Base-by-base conservation (phyloP, 2,113 vertebrate genomes). In the Accipiter virgatus region DNA sequence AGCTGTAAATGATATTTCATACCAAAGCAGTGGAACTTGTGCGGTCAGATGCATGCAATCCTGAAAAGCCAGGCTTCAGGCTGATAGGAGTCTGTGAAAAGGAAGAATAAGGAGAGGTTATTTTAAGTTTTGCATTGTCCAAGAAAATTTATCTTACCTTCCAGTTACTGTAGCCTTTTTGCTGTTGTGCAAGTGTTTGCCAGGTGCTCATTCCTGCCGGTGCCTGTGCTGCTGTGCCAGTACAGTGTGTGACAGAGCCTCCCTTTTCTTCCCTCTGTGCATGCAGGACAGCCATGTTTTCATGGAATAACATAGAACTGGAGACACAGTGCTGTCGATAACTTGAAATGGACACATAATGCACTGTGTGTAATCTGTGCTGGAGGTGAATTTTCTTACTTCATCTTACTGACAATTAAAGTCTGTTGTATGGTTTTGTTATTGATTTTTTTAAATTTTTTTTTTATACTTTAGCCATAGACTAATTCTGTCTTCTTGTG, bases 181-280 rank as follows among this genome's bases (percentile, higher is more conserved):
- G 15, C 36, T 22, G 43, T 4, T 8, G 36, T 65, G 71, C 15
- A 8, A 15, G 52, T 5, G 22, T 32, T 36, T 48, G n/a, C 38
- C 56, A 9, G 66, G 32, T 11, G 62, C 72, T 26, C 4, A 4
- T 16, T 3, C 16, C 6, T 1, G 26, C 2, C 0, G 4, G n/a
- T 4, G 2, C 32, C 29, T 19, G 15, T 36, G 86, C 66, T 53
- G 26, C 2, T 36, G 36, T 84, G 67, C 19, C 62, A 26, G 26
- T 6, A 11, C 38, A 22, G 67, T 0, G 4, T n/a, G 38, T 26
- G 40, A 5, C 42, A 15, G 47, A 89, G 52, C 7, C 56, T 82
- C 32, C 14, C 40, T 14, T 3, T 12, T 32, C 62, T 77, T 16
- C 59, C n/a, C 45, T 31, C 3, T 0, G 29, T 9, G 42, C 32